Evolutionary conservation across 2,797 vertebrate species (phyloP), one percentile per base, ranked within the genome.

Genomic region (Dromococcyx pavoninus): DNA sequence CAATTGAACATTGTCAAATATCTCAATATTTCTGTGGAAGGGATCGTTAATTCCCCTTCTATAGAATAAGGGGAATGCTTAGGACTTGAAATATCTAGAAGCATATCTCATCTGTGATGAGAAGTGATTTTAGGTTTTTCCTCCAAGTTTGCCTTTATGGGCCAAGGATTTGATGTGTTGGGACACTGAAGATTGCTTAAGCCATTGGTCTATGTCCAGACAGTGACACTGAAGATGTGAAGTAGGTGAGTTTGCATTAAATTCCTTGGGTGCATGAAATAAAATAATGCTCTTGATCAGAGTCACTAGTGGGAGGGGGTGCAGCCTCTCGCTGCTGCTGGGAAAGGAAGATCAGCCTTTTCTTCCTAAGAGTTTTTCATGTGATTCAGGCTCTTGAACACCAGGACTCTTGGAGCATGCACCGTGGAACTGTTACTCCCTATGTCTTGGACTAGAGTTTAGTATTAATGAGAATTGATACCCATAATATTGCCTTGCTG

Each of bases 1-100:
- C 32, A 66, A 69, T 61, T 44, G 88, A 73, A 65, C 70, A 32
- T 78, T 94, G 94, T 91, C 66, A 87, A 86, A 94, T 64, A 67
- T 79, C 66, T 95, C 73, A 58, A 58, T 93, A 94, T 82, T 95
- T 95, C 78, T 81, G 13, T 62, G 93, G 79, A 91, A 91, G 57
- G 28, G 35, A 21, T 92, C 66, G 82, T 94, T 96, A 95, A 67
- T 88, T 86, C 39, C 48, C 41, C 53, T 86, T 82, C 37, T 87
- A 13, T 48, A 70, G 78, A 41, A n/a, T 10, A 61, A 88, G 22
- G 35, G 44, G 51, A 30, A 67, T 73, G 50, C 54, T 78, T 16
- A 67, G 62, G 21, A 56, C 66, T 88, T 69, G 87, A 84, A 86
- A 93, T 86, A 74, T 46, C 75, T 27, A 60, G 22, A 76, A 89